These are phyloP conservation scores for Meta bourneti DNA, from an alignment of 2,888 invertebrate species.

Conservation along the genomic window DNA sequence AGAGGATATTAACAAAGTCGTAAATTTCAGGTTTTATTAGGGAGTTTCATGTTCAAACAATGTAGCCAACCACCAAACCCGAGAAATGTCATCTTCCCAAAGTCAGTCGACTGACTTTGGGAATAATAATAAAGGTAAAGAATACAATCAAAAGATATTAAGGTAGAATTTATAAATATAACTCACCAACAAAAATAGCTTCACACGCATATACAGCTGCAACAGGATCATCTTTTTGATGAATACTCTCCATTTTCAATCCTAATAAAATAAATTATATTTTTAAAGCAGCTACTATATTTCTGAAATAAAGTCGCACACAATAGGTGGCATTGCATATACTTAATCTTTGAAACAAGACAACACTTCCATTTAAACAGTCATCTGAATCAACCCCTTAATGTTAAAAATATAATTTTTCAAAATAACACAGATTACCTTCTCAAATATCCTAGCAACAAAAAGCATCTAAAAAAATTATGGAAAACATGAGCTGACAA, in stretches of 20 bases:
- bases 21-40: too few species aligned
- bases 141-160: not conserved
- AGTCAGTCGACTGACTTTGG: too few species aligned
- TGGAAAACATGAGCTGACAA: too few species aligned
- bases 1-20: too few species aligned
- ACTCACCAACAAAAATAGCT: conserved; percentile 86
- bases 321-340: not conserved
- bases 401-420: not conserved
- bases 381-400: not conserved
- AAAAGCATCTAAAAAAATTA: too few species aligned
- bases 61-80: too few species aligned
- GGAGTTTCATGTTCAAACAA: too few species aligned
- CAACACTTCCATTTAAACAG: not conserved
- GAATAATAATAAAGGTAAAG: not conserved
- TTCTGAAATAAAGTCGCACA: not conserved
- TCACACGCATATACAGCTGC: conserved; percentile 85
- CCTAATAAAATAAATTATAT: conserved; percentile 15
- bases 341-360: not conserved
- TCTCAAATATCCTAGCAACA: too few species aligned
- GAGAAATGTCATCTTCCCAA: too few species aligned
- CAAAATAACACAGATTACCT: not conserved
- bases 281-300: not conserved
- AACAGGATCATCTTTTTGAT: conserved; percentile 83
- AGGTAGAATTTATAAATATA: not conserved
- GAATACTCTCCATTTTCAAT: conserved; percentile 83